phyloP scores from a whole-genome alignment of 2,113 vertebrate species.

The Gymnorhina tibicen region DNA sequence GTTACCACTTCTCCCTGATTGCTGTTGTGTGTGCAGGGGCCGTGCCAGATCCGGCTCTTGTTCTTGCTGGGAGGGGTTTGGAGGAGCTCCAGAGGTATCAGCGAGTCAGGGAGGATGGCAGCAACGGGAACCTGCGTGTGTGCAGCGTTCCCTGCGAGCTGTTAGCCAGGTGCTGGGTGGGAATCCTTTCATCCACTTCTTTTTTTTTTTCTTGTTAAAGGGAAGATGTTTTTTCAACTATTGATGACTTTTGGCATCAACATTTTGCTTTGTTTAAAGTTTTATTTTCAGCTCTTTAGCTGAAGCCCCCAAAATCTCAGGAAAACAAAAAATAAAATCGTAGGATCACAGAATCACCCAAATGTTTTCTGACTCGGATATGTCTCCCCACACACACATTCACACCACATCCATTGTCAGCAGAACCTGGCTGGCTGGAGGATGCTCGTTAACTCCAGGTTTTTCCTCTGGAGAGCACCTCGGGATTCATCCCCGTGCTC shows the following conservation, averaged over 20 bases:
- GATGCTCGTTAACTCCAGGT: not conserved
- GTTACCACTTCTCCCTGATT: not conserved
- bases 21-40: not conserved
- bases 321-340: not conserved
- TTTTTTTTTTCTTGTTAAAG: not conserved
- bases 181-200: not conserved
- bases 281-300: not conserved
- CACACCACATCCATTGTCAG: rapidly evolving
- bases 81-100: not conserved
- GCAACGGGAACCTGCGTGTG: not conserved
- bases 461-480: not conserved
- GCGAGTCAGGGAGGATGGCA: not conserved
- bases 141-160: rapidly evolving
- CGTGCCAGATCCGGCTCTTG: not conserved
- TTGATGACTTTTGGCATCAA: not conserved
- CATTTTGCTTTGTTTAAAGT: not conserved
- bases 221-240: not conserved
- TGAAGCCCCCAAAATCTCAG: not conserved
- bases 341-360: not conserved
- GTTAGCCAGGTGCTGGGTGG: not conserved
- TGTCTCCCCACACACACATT: not conserved
- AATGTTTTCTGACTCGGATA: not conserved
- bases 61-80: not conserved
- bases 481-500: not conserved
- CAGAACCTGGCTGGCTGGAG: not conserved